Evolutionary conservation across 2,797 vertebrate species (phyloP).

Genomic region (Rachycentron canadum): DNA sequence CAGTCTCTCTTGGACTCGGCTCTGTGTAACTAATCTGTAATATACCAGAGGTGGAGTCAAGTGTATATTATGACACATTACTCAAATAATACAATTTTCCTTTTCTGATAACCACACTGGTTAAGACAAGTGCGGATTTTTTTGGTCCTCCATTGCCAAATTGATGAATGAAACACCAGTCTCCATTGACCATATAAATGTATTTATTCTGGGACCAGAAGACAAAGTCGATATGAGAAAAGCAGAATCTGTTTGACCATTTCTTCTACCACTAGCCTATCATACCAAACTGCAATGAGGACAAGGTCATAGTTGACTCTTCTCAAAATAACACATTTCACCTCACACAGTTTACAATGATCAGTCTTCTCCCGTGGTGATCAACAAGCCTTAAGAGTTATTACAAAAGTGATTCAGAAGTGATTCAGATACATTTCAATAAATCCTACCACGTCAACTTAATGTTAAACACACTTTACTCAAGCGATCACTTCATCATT

Average conservation of each 20-base stretch:
- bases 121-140: background rate
- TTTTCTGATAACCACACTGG: background rate
- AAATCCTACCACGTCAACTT: background rate
- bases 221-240: background rate
- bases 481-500: constrained; percentile 3
- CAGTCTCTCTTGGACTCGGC: background rate
- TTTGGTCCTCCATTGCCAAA: background rate
- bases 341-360: background rate
- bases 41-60: too few relatives aligned
- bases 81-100: background rate
- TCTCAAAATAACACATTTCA: background rate
- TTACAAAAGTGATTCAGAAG: background rate
- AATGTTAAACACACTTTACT: background rate
- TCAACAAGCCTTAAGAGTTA: background rate
- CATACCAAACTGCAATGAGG: background rate
- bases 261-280: background rate
- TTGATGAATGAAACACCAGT: background rate
- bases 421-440: background rate
- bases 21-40: too few relatives aligned
- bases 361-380: background rate
- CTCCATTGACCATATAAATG: background rate
- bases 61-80: background rate
- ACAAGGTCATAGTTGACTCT: background rate
- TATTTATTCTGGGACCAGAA: background rate
- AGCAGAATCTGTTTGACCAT: background rate